Base-by-base conservation (phyloP, 2,888 invertebrate species). In the Diplazon laetatorius region DNA sequence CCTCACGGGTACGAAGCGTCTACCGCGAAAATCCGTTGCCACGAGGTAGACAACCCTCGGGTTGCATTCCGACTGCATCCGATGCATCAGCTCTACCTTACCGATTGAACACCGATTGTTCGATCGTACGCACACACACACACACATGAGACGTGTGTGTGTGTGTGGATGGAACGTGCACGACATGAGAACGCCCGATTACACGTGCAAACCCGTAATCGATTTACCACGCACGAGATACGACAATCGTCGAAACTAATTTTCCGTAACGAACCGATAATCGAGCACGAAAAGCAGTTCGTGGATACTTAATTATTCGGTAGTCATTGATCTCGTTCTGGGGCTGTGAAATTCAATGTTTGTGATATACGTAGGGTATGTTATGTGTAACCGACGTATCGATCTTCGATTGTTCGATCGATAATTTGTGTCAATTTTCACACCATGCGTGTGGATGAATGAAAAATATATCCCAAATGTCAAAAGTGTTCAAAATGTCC, bases 41-140 rank as follows among this genome's bases (percentile, higher is more conserved):
- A 22, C 72, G 9, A 35, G 37, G 35, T n/a, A 14, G 50, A 73
- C 55, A 69, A 69, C 78, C 70, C 63, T n/a, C 50, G 37, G 66
- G 70, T 37, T 65, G 62, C 60, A 78, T 66, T 78, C 74, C 78
- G 66, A 75, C 71, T 63, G 18, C 62, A 63, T 25, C 68, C 22
- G 12, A 14, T 39, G 37, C 55, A 30, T 55, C 20, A 22, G 14
- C 48, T 10, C n/a, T 22, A 16, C 48, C 30, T 69, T 66, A 46
- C 42, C 55, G 71, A 78, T 78, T 78, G 66, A 70, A 71, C 75
- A 66, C 39, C 78, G 55, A 75, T 78, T 75, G 70, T 66, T 78
- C 46, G 42, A 50, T 18, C 42, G 48, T 37, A 18, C 46, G 12
- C 59, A n/a, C 35, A 63, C 35, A 55, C 42, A 12, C 6, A 6